Evolutionary conservation across 1,140 invertebrate species (phyloP).

Genomic region (Cydia amplana): DNA sequence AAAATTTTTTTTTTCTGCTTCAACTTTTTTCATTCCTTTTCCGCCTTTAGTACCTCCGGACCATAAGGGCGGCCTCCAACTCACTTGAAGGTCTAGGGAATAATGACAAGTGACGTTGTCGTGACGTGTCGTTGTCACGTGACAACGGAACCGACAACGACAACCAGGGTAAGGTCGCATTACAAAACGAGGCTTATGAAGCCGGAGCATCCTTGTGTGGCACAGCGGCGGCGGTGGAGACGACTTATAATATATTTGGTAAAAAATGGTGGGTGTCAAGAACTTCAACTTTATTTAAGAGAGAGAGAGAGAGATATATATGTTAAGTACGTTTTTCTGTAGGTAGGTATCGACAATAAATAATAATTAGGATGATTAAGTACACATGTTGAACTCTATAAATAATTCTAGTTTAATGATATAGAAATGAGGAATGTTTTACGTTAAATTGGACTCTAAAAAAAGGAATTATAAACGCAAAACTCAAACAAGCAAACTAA

Average conservation of each 20-base stretch:
- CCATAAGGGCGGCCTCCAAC: background rate
- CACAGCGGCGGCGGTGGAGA: slow-evolving; percentile 7
- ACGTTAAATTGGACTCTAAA: no score
- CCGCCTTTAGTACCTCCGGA: background rate
- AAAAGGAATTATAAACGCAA: no score
- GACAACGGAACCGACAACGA: background rate
- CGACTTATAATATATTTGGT: background rate
- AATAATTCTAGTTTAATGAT: no score
- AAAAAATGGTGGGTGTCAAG: no score
- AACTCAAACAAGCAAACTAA: no score
- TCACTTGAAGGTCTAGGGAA: slow-evolving; percentile 1
- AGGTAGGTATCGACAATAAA: no score
- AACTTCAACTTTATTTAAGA: no score
- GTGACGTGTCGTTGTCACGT: background rate
- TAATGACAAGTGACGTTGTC: background rate
- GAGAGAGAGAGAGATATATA: no score
- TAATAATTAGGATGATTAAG: no score
- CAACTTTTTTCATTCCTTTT: background rate
- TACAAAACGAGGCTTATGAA: slow-evolving; percentile 31
- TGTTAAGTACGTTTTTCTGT: no score
- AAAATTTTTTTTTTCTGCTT: background rate
- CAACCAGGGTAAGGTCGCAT: slow-evolving; percentile 30
- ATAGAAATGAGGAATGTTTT: no score
- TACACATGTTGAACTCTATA: no score
- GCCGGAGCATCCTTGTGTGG: slow-evolving; percentile 20